A percentile compares a stretch with the other conserved stretches of the same genome.
Conservation (phyloP, 2,888 invertebrate genomes). For the Notodonta dromedarius region DNA sequence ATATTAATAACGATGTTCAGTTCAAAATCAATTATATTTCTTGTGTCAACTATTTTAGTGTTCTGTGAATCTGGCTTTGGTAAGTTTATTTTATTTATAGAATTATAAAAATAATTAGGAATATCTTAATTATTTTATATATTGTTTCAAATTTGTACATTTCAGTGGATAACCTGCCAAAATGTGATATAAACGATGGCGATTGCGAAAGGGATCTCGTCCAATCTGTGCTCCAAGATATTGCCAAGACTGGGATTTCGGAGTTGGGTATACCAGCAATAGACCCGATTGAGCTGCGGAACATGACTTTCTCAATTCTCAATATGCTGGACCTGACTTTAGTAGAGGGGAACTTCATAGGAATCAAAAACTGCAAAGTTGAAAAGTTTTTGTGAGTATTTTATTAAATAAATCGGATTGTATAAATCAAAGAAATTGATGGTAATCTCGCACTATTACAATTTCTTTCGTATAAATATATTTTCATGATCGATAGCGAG, state of each 20-base stretch:
- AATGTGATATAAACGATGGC: slow-evolving; percentile 28
- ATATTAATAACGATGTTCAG: slow-evolving; percentile 9
- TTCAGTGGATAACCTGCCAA: slow-evolving; percentile 24
- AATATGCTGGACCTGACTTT: slow-evolving; percentile 27
- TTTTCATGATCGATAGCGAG: too few relatives aligned
- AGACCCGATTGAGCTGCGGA: slow-evolving; percentile 24
- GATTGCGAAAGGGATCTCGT: slow-evolving; percentile 21
- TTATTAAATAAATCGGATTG: not conserved
- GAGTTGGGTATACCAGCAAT: slow-evolving; percentile 24
- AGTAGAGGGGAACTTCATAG: slow-evolving; percentile 25
- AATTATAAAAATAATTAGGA: not conserved
- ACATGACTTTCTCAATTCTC: slow-evolving; percentile 20
- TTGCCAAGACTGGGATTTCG: slow-evolving; percentile 21
- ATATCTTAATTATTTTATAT: not conserved
- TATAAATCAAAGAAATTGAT: too few relatives aligned
- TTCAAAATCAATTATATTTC: slow-evolving; percentile 6
- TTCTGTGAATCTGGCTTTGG: slow-evolving; percentile 14
- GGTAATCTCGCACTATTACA: too few relatives aligned
- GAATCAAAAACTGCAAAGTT: slow-evolving; percentile 24
- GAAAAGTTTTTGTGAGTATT: slow-evolving; percentile 12
- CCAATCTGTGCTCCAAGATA: slow-evolving; percentile 1
- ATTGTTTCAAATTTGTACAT: not conserved
- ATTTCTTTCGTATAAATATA: too few relatives aligned
- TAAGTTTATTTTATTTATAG: not conserved
- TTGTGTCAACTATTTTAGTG: slow-evolving; percentile 14